Evolutionary conservation across 2,113 vertebrate species (phyloP).

Genomic region (Macquaria ambigua): DNA sequence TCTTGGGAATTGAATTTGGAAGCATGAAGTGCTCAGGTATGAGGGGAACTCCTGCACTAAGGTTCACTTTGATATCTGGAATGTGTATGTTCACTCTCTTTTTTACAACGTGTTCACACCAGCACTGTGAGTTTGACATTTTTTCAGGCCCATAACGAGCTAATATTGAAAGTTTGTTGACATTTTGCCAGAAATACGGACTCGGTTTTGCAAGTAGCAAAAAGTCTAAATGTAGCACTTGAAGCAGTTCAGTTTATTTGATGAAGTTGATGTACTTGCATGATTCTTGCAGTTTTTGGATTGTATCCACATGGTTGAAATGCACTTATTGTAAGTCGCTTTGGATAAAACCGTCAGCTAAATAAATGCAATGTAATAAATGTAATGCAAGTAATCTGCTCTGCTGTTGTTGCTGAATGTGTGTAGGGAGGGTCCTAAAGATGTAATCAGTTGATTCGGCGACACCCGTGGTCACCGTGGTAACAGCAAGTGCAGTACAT

Average conservation of each 20-base stretch:
- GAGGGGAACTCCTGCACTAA: not conserved
- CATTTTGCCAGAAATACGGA: not conserved
- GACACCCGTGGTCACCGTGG: not conserved
- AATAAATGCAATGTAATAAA: no score
- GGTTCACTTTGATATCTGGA: not conserved
- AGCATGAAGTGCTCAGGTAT: not conserved
- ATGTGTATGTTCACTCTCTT: not conserved
- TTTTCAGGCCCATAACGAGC: not conserved
- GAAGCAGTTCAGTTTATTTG: no score
- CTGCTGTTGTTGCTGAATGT: not conserved
- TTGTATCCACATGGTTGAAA: no score
- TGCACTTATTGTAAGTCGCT: no score
- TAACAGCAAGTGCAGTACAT: not conserved
- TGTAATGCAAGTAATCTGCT: not conserved
- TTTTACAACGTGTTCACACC: not conserved
- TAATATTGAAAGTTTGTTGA: not conserved
- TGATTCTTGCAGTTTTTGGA: no score
- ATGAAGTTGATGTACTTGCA: no score
- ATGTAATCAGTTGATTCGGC: not conserved
- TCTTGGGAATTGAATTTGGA: constrained; percentile 22
- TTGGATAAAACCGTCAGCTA: no score
- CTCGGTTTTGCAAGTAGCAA: not conserved
- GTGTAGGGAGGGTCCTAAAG: not conserved
- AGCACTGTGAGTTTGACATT: not conserved
- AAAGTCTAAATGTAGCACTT: no score